These are phyloP conservation scores for Ridgeia piscesae DNA, from an alignment of 1,140 invertebrate genomes.

Conservation along the genomic window DNA sequence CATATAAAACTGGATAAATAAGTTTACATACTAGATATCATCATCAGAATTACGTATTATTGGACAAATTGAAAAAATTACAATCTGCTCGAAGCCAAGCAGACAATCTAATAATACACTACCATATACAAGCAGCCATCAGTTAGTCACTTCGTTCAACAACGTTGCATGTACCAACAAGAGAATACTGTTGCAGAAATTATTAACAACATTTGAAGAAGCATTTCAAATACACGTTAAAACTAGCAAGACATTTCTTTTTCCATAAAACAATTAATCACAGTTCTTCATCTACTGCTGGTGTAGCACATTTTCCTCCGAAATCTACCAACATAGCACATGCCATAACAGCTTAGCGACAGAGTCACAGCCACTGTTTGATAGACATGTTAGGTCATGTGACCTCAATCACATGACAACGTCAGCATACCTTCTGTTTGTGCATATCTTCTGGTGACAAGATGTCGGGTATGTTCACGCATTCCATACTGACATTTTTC, in stretches of 20 bases:
- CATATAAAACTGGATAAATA: too few species aligned
- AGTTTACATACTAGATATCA: too few species aligned
- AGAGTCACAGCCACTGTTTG: neutral
- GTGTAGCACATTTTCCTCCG: neutral
- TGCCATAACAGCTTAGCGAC: neutral
- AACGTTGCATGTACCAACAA: neutral
- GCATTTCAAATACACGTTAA: neutral
- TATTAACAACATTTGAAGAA: neutral
- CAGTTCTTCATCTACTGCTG: neutral
- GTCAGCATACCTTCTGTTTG: conserved; percentile 5
- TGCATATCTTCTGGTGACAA: neutral
- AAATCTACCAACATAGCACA: neutral
- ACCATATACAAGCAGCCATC: too few species aligned
- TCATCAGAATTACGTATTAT: too few species aligned
- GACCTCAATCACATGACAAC: neutral
- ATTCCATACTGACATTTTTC: neutral
- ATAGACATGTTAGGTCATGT: neutral
- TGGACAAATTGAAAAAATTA: too few species aligned
- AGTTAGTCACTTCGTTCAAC: too few species aligned
- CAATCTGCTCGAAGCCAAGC: too few species aligned
- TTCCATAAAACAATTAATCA: neutral
- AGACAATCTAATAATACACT: too few species aligned
- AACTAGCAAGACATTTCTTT: neutral
- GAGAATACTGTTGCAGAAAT: neutral
- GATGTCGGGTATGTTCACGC: neutral